Percentiles rank a stretch among this genome's conserved stretches.
Evolutionary conservation across 2,888 invertebrate species (phyloP).

Genomic region (Prenolepis imparis): DNA sequence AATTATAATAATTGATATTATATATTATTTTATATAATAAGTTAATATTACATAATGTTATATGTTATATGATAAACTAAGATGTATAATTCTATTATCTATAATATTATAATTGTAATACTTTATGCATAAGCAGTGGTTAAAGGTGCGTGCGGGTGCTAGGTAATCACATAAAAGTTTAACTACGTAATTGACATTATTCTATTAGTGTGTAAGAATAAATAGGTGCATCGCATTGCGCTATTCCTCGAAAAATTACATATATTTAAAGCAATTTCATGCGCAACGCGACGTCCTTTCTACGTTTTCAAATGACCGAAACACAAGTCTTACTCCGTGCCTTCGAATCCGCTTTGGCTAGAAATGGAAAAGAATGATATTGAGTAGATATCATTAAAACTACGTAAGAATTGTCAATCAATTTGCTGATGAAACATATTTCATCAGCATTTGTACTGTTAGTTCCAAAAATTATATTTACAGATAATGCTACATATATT

Average conservation of each 20-base stretch:
- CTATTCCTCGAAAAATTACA: neutral
- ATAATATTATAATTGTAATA: neutral
- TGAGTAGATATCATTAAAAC: conserved; percentile 25
- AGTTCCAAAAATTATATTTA: conserved; percentile 1
- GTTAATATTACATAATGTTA: conserved; percentile 2
- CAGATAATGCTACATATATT: neutral
- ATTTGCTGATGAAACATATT: neutral
- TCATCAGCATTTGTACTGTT: neutral
- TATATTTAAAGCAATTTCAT: conserved; percentile 1
- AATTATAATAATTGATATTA: neutral
- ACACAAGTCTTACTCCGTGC: conserved; percentile 81
- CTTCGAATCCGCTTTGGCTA: conserved; percentile 86
- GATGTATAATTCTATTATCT: conserved; percentile 32
- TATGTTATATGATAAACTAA: neutral
- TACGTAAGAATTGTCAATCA: neutral
- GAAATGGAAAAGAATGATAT: conserved; percentile 70
- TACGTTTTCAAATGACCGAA: conserved; percentile 65
- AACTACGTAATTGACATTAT: conserved; percentile 4
- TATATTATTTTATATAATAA: no score
- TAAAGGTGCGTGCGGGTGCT: conserved; percentile 62
- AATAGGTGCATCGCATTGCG: conserved; percentile 27
- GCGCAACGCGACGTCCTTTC: conserved; percentile 64
- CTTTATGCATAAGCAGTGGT: conserved; percentile 57
- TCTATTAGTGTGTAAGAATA: conserved; percentile 32
- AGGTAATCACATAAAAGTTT: conserved; percentile 34